phyloP scores from a whole-genome alignment of 2,888 invertebrate genomes.

The Hermodice carunculata region DNA sequence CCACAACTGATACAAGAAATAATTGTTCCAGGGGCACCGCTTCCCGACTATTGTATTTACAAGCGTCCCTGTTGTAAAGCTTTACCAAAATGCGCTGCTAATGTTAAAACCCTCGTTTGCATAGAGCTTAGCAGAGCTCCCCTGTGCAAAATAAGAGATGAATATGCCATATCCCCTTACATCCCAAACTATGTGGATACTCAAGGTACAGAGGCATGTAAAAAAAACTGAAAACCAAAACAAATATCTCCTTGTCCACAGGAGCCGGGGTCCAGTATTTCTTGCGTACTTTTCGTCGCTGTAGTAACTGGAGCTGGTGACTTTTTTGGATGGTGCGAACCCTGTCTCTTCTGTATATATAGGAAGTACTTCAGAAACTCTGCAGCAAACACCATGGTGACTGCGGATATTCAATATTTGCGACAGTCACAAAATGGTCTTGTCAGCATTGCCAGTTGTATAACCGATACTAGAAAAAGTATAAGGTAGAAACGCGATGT shows the following conservation, averaged over 20 bases:
- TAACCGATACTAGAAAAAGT: no score
- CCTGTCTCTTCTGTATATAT: no score
- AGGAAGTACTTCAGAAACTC: neutral
- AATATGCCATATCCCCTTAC: conserved; percentile 20
- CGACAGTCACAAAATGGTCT: no score
- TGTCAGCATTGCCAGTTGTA: no score
- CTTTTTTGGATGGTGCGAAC: no score
- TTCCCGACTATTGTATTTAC: neutral
- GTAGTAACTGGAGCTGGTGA: no score
- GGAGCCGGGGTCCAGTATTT: conserved; percentile 5
- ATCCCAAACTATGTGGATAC: conserved; percentile 20
- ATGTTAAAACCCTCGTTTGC: neutral
- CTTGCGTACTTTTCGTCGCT: neutral
- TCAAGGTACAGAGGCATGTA: neutral
- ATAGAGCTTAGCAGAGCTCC: neutral
- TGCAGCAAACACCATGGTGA: neutral
- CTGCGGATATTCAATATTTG: conserved; percentile 1
- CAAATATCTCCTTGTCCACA: conserved; percentile 10
- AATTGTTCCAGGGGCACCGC: neutral
- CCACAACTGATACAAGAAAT: neutral
- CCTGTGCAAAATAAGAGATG: conserved; percentile 4
- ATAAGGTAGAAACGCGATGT: no score
- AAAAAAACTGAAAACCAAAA: conserved; percentile 9
- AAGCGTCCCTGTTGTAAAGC: conserved; percentile 8
- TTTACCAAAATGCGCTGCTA: conserved; percentile 14